Base-by-base conservation (phyloP, 2,113 vertebrate genomes). In the Andinoacara biseriatus region DNA sequence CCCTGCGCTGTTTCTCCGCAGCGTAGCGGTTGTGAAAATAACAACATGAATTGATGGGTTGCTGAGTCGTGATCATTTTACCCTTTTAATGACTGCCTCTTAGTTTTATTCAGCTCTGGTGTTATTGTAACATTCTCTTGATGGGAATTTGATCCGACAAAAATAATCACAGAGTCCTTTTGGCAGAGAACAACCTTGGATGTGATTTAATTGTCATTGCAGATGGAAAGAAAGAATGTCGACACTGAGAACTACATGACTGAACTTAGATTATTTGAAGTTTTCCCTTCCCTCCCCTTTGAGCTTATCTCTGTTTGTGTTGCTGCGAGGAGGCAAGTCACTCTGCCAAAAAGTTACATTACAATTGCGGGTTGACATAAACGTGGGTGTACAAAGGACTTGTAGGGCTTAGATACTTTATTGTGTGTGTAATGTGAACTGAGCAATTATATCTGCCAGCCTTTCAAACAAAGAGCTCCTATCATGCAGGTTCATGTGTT, bases 401-500 rank as follows among this genome's bases (percentile, higher is more conserved):
- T 92, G 92, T 88, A 92, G 83, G 86, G 81, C 89, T 92, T 92
- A 92, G 93, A 93, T 93, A 91, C 92, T 93, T 93, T 92, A 92
- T 94, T 92, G 93, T 93, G 91, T 94, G 90, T 92, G 92, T 94
- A 93, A 93, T 93, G 91, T 94, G 92, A 94, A 93, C 89, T 89
- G 89, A 92, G 94, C 91, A 92, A 92, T 94, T 94, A 92, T 92
- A 91, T 92, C 87, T 93, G 89, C 89, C 91, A 91, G 89, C 86
- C 90, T 91, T 91, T 92, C 89, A 93, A 92, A 93, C 92, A 93
- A 90, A 92, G 91, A 86, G 83, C 80, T 87, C 81, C 88, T 93
- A 92, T 94, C 92, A 90, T 87, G 84, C 87, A 93, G 86, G 90
- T 94, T 93, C 90, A 92, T 91, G 90, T 93, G 92, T 93, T 94